Evolutionary conservation across 1,140 invertebrate genomes (phyloP), one percentile per base, ranked within the genome.

Genomic region (Chironomus striatipennis): DNA sequence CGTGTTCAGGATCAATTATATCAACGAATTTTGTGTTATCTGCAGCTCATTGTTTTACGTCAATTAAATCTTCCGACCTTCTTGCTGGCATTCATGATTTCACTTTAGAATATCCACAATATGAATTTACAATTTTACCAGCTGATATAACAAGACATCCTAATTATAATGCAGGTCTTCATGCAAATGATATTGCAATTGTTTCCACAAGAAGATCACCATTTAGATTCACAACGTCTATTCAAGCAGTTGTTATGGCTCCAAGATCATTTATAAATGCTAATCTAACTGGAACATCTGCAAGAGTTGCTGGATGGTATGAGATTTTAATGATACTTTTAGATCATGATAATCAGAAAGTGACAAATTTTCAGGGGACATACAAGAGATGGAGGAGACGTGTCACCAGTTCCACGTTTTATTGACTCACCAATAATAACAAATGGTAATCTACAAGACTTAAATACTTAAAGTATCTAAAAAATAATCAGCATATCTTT

Each of bases 131-230:
- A 18, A 70, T 70, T 18, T 12, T 70, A n/a, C n/a, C n/a, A 9
- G 7, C 65, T 21, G 65, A 70, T 17, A 12, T 70, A 10, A 70
- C 17, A 3, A 21, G n/a, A 18, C 65, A 70, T 12, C 8, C n/a
- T 18, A 10, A 4, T 9, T 70, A 70, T 18, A 18, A 70, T 20
- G 9, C 15, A 70, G 6, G 7, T 70, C 17, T 3, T 20, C 18
- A 70, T 70, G 6, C 65, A 70, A 70, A 70, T 20, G 65, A 70
- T 70, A 70, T 70, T 70, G 65, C 65, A 21, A 17, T 70, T 20
- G 17, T 70, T 1, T 18, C 15, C 17, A 70, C 65, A 70, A 70
- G 18, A 70, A 15, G 65, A 70, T 21, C 10, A 18, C 65, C 65
- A 70, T 20, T 70, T 8, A 18, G 8, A 70, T 70, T 70, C 18